A percentile compares a stretch with the other conserved stretches of the same genome.
phyloP scores from a whole-genome alignment of 1,140 invertebrate species.

The Acromyrmex charruanus region DNA sequence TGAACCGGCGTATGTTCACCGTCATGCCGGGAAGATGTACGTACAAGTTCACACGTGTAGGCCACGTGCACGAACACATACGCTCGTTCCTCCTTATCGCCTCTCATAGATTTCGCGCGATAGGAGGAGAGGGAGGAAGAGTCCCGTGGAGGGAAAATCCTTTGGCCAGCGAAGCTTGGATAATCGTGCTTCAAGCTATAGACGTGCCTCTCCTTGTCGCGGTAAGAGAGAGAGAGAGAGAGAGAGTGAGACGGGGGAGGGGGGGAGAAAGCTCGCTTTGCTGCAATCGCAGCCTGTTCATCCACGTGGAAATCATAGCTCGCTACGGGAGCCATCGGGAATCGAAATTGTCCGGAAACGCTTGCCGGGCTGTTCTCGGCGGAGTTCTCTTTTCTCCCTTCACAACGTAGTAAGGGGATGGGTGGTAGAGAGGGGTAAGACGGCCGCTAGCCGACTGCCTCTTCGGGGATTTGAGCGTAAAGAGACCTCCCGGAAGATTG shows the following conservation, averaged over 20 bases:
- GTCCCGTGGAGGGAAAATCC: constrained; percentile 80
- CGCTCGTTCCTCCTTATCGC: constrained; percentile 53
- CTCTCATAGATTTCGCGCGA: constrained; percentile 65
- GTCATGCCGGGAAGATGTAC: neutral
- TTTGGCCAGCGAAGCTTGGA: constrained; percentile 85
- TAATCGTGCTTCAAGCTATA: constrained; percentile 83
- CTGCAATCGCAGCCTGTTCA: constrained; percentile 82
- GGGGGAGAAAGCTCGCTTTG: constrained; percentile 76
- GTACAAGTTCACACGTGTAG: constrained; percentile 21
- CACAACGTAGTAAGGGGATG: neutral
- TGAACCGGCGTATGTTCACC: constrained; percentile 17
- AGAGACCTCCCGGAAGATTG: constrained; percentile 64
- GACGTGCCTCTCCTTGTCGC: constrained; percentile 62
- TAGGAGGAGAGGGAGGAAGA: constrained; percentile 69
- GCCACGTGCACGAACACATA: constrained; percentile 50
- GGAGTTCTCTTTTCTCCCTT: constrained; percentile 51
- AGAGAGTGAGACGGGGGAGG: neutral
- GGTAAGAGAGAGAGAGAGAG: constrained; percentile 31
- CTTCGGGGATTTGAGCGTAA: constrained; percentile 73
- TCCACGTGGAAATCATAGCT: constrained; percentile 85
- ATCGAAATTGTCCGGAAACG: constrained; percentile 84
- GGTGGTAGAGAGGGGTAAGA: neutral
- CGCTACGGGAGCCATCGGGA: constrained; percentile 80
- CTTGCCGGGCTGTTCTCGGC: constrained; percentile 68
- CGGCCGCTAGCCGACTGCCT: constrained; percentile 47